Percentiles rank a stretch among this genome's conserved stretches.
phyloP scores from a whole-genome alignment of 2,797 vertebrate species.

The Lepilemur ruficaudatus region DNA sequence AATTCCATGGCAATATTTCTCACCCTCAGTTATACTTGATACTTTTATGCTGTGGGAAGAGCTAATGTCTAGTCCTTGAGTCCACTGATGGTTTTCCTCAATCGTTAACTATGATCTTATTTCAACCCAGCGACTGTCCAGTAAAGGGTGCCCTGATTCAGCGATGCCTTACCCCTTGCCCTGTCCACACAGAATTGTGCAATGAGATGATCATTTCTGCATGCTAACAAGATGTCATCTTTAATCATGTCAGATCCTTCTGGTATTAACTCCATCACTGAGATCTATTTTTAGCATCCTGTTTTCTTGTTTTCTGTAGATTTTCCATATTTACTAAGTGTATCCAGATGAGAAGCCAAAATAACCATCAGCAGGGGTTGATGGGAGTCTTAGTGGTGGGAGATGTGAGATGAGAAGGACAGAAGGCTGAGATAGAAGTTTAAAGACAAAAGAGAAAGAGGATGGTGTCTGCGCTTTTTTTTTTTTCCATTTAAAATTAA shows the following conservation, averaged over 20 bases:
- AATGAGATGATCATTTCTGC: background rate
- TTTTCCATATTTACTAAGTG: background rate
- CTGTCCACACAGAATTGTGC: background rate
- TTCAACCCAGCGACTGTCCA: background rate
- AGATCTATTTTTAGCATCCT: background rate
- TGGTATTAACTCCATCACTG: background rate
- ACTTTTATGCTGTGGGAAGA: background rate
- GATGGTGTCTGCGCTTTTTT: background rate
- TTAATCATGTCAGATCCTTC: background rate
- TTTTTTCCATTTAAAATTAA: background rate
- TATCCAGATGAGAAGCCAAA: background rate
- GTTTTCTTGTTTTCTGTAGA: background rate
- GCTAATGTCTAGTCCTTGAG: background rate
- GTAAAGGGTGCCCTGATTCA: background rate
- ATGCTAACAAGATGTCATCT: background rate
- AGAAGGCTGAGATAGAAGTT: background rate
- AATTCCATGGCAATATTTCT: slow-evolving; percentile 11
- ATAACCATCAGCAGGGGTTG: background rate
- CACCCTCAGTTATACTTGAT: background rate
- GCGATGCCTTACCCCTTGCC: background rate
- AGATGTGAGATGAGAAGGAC: background rate
- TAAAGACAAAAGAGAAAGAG: background rate
- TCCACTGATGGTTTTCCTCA: background rate
- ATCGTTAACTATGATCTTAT: background rate
- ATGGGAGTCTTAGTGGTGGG: background rate